phyloP scores from a whole-genome alignment of 2,113 vertebrate genomes.

The Albula glossodonta region DNA sequence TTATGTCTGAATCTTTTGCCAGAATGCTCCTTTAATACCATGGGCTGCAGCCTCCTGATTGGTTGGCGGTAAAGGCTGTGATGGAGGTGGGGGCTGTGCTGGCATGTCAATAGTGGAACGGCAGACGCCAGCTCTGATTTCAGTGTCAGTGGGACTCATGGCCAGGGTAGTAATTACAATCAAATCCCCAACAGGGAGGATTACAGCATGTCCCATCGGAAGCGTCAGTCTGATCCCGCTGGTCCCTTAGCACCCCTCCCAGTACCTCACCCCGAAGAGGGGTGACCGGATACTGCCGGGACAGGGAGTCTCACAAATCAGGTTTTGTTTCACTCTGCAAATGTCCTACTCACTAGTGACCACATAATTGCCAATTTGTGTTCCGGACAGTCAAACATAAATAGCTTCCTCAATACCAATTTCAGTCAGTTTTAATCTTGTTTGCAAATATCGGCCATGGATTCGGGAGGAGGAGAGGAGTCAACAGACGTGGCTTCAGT shows the following conservation, averaged over 20 bases:
- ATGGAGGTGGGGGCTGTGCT: background rate
- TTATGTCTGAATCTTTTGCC: background rate
- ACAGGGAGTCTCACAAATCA: background rate
- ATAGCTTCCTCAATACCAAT: background rate
- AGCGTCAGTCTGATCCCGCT: background rate
- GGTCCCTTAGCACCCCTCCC: background rate
- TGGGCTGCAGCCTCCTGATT: background rate
- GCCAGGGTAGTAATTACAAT: background rate
- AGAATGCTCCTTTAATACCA: background rate
- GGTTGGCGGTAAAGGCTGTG: background rate
- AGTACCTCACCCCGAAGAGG: background rate
- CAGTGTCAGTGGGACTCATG: background rate
- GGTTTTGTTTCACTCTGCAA: background rate
- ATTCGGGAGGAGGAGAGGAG: background rate
- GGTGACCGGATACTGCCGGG: background rate
- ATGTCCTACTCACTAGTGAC: background rate
- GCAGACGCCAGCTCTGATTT: background rate
- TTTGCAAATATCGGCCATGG: background rate
- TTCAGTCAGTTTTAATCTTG: background rate
- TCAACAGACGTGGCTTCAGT: background rate
- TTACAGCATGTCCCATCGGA: background rate
- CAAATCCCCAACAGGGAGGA: constrained; percentile 3
- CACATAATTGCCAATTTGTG: background rate
- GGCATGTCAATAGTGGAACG: background rate
- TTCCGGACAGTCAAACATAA: background rate